Conservation (phyloP, 2,888 invertebrate species). For the Lepidocyrtoides sp. region DNA sequence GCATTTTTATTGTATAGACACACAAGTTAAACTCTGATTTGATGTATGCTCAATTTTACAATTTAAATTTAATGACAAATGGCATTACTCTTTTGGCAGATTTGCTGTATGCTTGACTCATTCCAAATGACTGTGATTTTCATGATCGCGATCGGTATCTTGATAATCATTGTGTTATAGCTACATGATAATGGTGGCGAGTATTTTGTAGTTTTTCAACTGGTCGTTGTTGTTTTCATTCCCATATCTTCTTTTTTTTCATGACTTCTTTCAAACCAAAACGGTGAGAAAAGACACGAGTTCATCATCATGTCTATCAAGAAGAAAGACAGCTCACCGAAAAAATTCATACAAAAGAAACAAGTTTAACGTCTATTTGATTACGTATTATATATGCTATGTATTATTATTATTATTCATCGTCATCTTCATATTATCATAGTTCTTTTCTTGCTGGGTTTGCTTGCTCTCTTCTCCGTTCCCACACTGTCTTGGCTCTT, state of each 20-base stretch:
- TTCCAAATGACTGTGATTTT: not conserved
- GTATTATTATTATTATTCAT: not conserved
- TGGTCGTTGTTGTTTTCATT: not conserved
- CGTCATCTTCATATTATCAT: not conserved
- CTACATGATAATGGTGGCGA: not conserved
- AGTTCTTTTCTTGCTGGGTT: constrained; percentile 16
- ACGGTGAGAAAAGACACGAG: constrained; percentile 60
- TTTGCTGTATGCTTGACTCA: not conserved
- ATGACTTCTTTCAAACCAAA: not conserved
- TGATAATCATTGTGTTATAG: not conserved
- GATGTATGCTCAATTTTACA: not conserved
- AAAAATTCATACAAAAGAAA: constrained; percentile 48
- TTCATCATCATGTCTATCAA: constrained; percentile 62
- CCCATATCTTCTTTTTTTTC: not conserved
- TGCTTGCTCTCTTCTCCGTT: constrained; percentile 31
- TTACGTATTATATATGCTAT: constrained; percentile 23
- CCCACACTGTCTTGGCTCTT: constrained; percentile 41
- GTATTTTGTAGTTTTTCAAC: constrained; percentile 34
- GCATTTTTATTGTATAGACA: not conserved
- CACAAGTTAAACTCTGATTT: not conserved
- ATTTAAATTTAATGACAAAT: not conserved
- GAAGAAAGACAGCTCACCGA: constrained; percentile 66
- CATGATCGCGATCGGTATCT: not conserved
- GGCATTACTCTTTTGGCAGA: not conserved
- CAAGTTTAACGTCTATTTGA: constrained; percentile 62